Evolutionary conservation across 2,113 vertebrate species (phyloP), one percentile per base, ranked within the genome.

Genomic region (Neolamprologus falcicula): DNA sequence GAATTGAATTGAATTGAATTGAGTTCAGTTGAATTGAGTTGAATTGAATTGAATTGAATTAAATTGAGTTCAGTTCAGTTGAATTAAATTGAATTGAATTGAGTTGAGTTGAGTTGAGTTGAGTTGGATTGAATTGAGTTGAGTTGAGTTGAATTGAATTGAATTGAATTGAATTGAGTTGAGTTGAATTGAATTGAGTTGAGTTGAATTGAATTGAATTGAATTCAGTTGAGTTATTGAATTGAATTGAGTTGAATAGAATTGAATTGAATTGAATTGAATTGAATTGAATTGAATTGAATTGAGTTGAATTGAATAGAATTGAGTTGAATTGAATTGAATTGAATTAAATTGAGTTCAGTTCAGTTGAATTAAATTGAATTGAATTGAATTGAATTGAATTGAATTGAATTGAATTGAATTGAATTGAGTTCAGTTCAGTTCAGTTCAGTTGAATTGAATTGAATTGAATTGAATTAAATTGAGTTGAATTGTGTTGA

Each of bases 401-500:
- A 0, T 8, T 35, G 7, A 35, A 0, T 35, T 8, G 7, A 35
- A 0, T 35, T 35, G 33, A 9, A 0, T 1, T 35, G 33, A 35
- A 0, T 3, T 33, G 33, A 8, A 0, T 8, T 35, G 33, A 3
- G 0, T 33, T 33, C 7, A 7, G 0, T 2, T 35, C 8, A 35
- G 0, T 35, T 35, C 8, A 35, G 0, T 9, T 35, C 9, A 37
- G 0, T 9, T 35, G 35, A 37, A 0, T 4, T 35, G 35, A 9
- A 0, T 4, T 9, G 35, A 35, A 0, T 9, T 35, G 8, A 33
- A 0, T 33, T 52, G 17, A 50, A 0, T 4, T 50, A 3, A 42
- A 0, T 2, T 13, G 40, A 47, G 0, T 2, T 45, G 6, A 7
- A 0, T 45, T 47, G 7, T n/a, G n/a, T n/a, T n/a, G n/a, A n/a